A percentile compares a stretch with the other conserved stretches of the same genome.
Evolutionary conservation across 2,797 vertebrate genomes (phyloP).

Genomic region (Amblyopsis hoosieri): DNA sequence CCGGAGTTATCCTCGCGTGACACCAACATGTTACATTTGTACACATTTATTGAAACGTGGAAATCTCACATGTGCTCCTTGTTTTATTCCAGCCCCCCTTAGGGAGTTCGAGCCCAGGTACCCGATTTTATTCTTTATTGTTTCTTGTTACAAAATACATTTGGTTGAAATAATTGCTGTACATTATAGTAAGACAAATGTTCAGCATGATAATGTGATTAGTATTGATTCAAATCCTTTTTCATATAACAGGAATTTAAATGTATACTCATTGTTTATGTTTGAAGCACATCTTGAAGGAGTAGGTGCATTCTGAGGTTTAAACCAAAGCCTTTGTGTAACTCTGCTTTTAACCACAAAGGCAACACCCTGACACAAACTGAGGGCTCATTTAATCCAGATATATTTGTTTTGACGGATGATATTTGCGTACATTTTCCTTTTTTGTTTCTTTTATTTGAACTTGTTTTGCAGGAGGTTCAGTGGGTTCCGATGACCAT

Average conservation of each 20-base stretch:
- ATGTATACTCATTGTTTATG: no score
- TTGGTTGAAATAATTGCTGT: background rate
- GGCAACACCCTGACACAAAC: background rate
- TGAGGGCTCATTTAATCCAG: background rate
- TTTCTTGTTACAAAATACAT: conserved; percentile 4
- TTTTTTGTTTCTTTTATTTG: background rate
- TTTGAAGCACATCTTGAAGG: no score
- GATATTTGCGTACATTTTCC: no score
- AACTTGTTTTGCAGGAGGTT: conserved; percentile 77
- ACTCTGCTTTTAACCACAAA: no score
- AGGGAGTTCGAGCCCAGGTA: conserved; percentile 98
- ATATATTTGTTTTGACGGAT: background rate
- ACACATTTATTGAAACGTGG: background rate
- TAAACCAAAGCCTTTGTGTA: no score
- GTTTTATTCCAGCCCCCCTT: conserved; percentile 87
- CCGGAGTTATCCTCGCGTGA: background rate
- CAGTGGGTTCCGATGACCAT: conserved; percentile 90
- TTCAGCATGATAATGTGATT: no score
- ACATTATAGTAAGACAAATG: background rate
- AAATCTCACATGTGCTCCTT: conserved; percentile 1
- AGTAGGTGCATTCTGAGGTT: no score
- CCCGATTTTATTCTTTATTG: conserved; percentile 14
- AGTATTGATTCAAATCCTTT: no score
- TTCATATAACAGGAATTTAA: no score
- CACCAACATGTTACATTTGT: background rate